Conservation (phyloP, 2,797 vertebrate genomes). For the Rhodeus uyekii region DNA sequence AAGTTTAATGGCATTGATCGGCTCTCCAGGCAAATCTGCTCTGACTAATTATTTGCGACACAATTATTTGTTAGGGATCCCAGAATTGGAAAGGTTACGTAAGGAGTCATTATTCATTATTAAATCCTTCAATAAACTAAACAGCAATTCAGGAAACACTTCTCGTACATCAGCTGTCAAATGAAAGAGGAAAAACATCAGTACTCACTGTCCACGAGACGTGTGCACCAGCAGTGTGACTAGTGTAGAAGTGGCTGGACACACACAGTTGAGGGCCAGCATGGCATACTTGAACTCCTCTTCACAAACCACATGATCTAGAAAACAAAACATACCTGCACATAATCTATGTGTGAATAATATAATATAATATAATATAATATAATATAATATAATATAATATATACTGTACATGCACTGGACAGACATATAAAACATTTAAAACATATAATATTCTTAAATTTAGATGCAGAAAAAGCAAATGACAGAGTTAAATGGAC, state of each 20-base stretch:
- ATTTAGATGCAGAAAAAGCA: neutral
- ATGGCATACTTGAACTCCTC: slow-evolving; percentile 99
- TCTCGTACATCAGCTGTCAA: neutral
- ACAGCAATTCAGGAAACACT: slow-evolving; percentile 32
- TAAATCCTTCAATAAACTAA: slow-evolving; percentile 48
- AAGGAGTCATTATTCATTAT: slow-evolving; percentile 20
- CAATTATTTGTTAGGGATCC: slow-evolving; percentile 14
- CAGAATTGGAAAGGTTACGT: neutral
- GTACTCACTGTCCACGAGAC: slow-evolving; percentile 97
- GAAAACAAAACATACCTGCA: slow-evolving; percentile 22
- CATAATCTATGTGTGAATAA: slow-evolving; percentile 2
- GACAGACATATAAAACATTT: no score
- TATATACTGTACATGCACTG: no score
- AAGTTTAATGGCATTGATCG: slow-evolving; percentile 5
- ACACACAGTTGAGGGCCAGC: slow-evolving; percentile 97
- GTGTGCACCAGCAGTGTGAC: slow-evolving; percentile 97
- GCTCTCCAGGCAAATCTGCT: neutral
- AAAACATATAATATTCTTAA: neutral
- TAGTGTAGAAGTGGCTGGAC: slow-evolving; percentile 95
- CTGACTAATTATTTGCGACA: neutral
- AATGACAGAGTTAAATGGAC: neutral
- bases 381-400: neutral
- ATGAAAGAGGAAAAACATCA: neutral
- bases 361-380: neutral
- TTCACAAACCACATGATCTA: slow-evolving; percentile 98